Percentiles rank a stretch among this genome's conserved stretches.
These are phyloP conservation scores for Campylomormyrus numenius DNA, from an alignment of 2,113 vertebrate species.

Conservation along the genomic window DNA sequence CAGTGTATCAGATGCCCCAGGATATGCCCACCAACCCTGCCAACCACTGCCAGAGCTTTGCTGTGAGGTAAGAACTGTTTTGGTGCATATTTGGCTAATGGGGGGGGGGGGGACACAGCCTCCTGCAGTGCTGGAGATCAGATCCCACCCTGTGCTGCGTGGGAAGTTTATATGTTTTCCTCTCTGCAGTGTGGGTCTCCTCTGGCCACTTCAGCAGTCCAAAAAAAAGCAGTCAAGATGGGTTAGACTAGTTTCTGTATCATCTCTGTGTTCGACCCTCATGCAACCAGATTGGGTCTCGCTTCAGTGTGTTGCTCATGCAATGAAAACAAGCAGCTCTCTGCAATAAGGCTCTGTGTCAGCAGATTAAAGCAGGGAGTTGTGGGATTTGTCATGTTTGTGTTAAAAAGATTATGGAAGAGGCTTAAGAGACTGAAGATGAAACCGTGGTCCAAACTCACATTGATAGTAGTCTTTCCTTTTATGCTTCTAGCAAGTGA, in stretches of 20 bases:
- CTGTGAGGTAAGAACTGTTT: not conserved
- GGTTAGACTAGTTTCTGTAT: not conserved
- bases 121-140: not conserved
- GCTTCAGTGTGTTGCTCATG: not conserved
- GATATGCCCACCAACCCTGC: not conserved
- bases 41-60: not conserved
- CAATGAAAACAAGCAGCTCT: conserved; percentile 25
- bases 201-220: not conserved
- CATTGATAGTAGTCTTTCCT: not conserved
- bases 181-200: not conserved
- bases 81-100: not conserved
- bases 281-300: not conserved
- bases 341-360: conserved; percentile 30
- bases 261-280: not conserved
- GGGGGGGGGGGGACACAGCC: not conserved
- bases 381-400: conserved; percentile 57
- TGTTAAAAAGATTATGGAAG: conserved; percentile 45
- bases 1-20: not conserved
- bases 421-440: conserved; percentile 26
- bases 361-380: conserved; percentile 55
- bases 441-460: not conserved
- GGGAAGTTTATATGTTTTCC: not conserved
- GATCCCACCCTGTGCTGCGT: not conserved
- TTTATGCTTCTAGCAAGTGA: not conserved
- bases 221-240: not conserved